Percentiles rank a stretch among this genome's conserved stretches.
Conservation (phyloP, 2,888 invertebrate genomes). For the Frankliniella fusca region DNA sequence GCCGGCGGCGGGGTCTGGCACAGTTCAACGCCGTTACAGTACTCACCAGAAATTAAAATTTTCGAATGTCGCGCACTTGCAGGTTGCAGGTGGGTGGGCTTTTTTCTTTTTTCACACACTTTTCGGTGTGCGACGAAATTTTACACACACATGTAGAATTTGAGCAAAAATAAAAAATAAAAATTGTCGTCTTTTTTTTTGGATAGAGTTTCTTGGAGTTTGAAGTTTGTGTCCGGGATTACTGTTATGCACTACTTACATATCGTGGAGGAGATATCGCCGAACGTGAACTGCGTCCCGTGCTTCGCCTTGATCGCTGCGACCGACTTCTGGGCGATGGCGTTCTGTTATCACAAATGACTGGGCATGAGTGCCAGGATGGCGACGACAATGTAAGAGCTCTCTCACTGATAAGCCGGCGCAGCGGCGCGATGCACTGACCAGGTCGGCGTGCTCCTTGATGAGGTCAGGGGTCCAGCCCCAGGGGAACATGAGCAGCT, state of each 20-base stretch:
- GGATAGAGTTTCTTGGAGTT: too few species aligned
- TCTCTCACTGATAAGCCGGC: not conserved
- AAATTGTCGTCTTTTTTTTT: too few species aligned
- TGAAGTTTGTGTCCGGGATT: not conserved
- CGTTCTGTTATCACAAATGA: slow-evolving; percentile 46
- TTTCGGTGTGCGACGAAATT: too few species aligned
- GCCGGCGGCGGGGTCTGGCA: slow-evolving; percentile 27
- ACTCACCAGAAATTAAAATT: too few species aligned
- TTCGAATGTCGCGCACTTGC: too few species aligned
- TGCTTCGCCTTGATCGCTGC: slow-evolving; percentile 54
- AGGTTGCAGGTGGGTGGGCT: too few species aligned
- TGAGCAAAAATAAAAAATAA: too few species aligned
- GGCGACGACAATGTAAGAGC: not conserved
- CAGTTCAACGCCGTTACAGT: too few species aligned
- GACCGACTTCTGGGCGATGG: slow-evolving; percentile 51
- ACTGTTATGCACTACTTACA: slow-evolving; percentile 48
- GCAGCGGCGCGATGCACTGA: not conserved
- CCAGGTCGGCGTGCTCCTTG: slow-evolving; percentile 63
- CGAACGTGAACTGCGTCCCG: slow-evolving; percentile 58
- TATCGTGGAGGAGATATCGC: slow-evolving; percentile 57
- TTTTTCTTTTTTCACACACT: too few species aligned
- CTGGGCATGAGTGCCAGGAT: not conserved
- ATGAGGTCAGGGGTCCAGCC: slow-evolving; percentile 58
- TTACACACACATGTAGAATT: too few species aligned
- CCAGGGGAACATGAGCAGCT: slow-evolving; percentile 82